phyloP scores from a whole-genome alignment of 2,888 invertebrate genomes.

The Polyommatus icarus region DNA sequence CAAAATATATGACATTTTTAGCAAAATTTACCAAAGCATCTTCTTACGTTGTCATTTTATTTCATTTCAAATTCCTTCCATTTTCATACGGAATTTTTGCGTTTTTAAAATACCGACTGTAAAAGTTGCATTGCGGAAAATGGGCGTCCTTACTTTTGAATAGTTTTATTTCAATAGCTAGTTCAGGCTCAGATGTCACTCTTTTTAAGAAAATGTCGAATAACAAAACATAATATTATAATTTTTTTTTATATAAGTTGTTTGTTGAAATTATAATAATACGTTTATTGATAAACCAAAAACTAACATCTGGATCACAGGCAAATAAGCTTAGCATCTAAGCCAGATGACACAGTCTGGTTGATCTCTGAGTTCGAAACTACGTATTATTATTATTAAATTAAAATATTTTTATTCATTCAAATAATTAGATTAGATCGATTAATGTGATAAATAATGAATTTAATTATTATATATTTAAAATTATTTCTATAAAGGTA shows the following conservation, averaged over 20 bases:
- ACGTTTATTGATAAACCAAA: too few relatives aligned
- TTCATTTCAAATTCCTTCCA: neutral
- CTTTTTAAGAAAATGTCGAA: neutral
- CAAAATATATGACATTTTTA: neutral
- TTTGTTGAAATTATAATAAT: too few relatives aligned
- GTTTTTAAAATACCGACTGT: constrained; percentile 12
- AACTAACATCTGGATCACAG: too few relatives aligned
- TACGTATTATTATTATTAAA: too few relatives aligned
- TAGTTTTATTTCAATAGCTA: neutral
- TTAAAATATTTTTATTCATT: too few relatives aligned
- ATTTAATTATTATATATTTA: too few relatives aligned
- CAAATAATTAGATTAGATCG: neutral
- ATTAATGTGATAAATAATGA: neutral
- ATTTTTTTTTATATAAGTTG: too few relatives aligned
- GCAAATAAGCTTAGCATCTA: too few relatives aligned
- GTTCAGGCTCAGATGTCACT: neutral
- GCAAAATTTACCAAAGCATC: neutral
- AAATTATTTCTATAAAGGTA: too few relatives aligned
- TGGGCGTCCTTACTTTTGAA: constrained; percentile 8
- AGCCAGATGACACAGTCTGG: too few relatives aligned
- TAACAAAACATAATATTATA: too few relatives aligned
- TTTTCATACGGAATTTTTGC: constrained; percentile 12
- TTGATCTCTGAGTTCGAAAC: too few relatives aligned
- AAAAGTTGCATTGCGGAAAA: constrained; percentile 9
- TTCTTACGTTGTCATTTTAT: neutral